These are phyloP conservation scores for Calameuta filiformis DNA, from an alignment of 2,888 invertebrate species.

Conservation along the genomic window DNA sequence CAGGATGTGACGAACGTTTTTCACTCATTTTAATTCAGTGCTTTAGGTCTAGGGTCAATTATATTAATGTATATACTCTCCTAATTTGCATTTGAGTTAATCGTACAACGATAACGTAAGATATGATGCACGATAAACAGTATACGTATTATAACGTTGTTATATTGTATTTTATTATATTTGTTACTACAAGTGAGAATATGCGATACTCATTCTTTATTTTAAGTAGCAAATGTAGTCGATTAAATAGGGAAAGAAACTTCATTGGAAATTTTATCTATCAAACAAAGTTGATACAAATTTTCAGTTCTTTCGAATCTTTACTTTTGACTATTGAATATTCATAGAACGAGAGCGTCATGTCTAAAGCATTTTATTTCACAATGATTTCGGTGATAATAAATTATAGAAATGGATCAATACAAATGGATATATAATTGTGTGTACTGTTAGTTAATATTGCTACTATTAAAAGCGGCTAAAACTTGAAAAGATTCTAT, in stretches of 20 bases:
- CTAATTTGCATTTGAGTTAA: slow-evolving; percentile 23
- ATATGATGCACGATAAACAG: not conserved
- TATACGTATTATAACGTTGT: not conserved
- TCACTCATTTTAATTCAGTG: slow-evolving; percentile 26
- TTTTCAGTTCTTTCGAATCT: not conserved
- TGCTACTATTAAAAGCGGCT: not conserved
- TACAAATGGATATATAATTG: not conserved
- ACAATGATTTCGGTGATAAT: not conserved
- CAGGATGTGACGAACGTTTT: slow-evolving; percentile 46
- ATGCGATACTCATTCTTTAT: not conserved
- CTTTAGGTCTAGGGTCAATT: slow-evolving; percentile 38
- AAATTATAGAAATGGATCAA: not conserved
- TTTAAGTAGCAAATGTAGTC: too few relatives aligned
- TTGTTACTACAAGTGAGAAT: not conserved
- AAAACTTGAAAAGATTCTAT: too few relatives aligned
- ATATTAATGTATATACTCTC: slow-evolving; percentile 37
- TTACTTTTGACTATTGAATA: not conserved
- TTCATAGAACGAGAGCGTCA: not conserved
- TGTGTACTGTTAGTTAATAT: not conserved
- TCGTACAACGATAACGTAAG: not conserved
- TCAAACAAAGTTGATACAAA: too few relatives aligned
- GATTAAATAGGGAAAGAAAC: too few relatives aligned
- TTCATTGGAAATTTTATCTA: too few relatives aligned
- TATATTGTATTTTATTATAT: not conserved
- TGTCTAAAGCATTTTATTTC: not conserved